A percentile compares a stretch with the other conserved stretches of the same genome.
Evolutionary conservation across 2,797 vertebrate genomes (phyloP).

Genomic region (Harpagifer antarcticus): DNA sequence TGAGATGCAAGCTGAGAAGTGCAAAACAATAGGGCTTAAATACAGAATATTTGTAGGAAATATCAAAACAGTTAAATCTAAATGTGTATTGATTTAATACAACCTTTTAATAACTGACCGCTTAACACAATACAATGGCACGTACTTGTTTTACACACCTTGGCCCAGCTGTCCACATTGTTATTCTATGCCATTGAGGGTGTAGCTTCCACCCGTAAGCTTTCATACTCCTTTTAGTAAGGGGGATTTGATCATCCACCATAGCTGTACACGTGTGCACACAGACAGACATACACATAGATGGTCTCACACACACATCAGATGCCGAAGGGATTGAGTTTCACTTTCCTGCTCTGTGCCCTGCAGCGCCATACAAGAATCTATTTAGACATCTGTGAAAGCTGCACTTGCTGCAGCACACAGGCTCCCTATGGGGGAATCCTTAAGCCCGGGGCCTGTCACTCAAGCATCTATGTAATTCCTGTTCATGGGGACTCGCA

Average conservation of each 20-base stretch:
- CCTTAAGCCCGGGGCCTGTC: constrained; percentile 41
- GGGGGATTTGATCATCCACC: constrained; percentile 53
- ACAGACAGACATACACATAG: neutral
- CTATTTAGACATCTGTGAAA: constrained; percentile 66
- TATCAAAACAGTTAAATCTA: constrained; percentile 3
- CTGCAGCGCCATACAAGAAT: constrained; percentile 54
- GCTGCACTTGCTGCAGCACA: constrained; percentile 45
- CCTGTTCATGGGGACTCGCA: constrained; percentile 11
- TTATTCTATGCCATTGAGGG: constrained; percentile 30
- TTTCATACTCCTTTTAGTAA: constrained; percentile 43
- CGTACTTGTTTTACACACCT: constrained; percentile 13
- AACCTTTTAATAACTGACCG: constrained; percentile 38
- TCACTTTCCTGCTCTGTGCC: constrained; percentile 47
- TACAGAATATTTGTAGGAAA: neutral
- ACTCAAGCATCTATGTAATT: constrained; percentile 53
- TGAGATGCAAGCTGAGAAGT: neutral
- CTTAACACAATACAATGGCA: constrained; percentile 20
- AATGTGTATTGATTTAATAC: constrained; percentile 21
- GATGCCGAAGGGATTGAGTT: constrained; percentile 59
- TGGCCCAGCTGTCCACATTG: constrained; percentile 43
- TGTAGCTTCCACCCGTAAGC: constrained; percentile 40
- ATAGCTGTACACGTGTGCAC: constrained; percentile 29
- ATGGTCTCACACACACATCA: constrained; percentile 19
- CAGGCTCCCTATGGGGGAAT: constrained; percentile 44
- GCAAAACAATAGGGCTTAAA: neutral